Evolutionary conservation across 2,888 invertebrate species (phyloP).

Genomic region (Gandaritis pyraliata): DNA sequence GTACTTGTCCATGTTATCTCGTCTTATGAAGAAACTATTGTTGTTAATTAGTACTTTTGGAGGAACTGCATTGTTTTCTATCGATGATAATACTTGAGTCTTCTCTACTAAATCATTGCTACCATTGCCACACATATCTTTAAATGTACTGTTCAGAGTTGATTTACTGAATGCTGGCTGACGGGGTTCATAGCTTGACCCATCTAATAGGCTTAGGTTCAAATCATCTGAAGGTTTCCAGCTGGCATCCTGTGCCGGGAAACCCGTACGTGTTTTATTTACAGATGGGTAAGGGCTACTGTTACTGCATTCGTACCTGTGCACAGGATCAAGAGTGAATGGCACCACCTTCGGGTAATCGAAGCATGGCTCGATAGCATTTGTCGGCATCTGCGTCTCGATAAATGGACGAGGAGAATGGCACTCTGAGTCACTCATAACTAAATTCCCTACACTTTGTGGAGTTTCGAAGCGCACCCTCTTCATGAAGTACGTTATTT

Average conservation of each 20-base stretch:
- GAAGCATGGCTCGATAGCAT: conserved; percentile 47
- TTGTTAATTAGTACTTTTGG: conserved; percentile 57
- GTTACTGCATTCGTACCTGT: conserved; percentile 66
- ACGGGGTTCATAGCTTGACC: conserved; percentile 51
- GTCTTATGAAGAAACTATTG: conserved; percentile 69
- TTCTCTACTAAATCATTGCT: conserved; percentile 15
- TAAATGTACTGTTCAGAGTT: conserved; percentile 37
- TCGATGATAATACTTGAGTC: conserved; percentile 46
- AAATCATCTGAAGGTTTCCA: conserved; percentile 69
- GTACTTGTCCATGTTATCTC: conserved; percentile 58
- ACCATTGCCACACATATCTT: conserved; percentile 23
- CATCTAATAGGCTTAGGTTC: conserved; percentile 73
- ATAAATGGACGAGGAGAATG: conserved; percentile 75
- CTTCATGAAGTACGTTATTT: conserved; percentile 63
- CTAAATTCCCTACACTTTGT: conserved; percentile 42
- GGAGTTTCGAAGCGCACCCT: conserved; percentile 74
- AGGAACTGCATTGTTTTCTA: conserved; percentile 51
- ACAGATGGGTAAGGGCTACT: conserved; percentile 67
- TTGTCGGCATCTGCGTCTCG: conserved; percentile 51
- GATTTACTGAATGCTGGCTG: conserved; percentile 44
- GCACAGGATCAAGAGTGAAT: conserved; percentile 64
- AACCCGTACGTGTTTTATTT: conserved; percentile 53
- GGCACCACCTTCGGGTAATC: conserved; percentile 51
- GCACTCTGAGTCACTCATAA: conserved; percentile 69
- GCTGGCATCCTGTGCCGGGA: conserved; percentile 42